These are phyloP conservation scores for Cheirogaleus medius DNA, from an alignment of 2,113 vertebrate genomes.

Conservation along the genomic window DNA sequence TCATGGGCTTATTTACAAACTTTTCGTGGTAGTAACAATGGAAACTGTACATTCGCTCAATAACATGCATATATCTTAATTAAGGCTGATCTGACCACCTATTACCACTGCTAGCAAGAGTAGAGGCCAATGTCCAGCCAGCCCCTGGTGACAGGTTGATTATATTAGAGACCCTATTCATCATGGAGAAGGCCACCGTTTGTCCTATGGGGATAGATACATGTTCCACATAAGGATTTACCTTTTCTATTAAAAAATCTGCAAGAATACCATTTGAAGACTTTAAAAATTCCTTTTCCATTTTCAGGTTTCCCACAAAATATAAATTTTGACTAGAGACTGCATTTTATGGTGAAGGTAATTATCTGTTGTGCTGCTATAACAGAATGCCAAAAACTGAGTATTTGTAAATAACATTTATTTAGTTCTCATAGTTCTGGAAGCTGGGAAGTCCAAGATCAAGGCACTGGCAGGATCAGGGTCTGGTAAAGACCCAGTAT, in stretches of 20 bases:
- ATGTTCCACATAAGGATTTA: not conserved
- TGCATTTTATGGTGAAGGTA: not conserved
- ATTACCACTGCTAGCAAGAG: not conserved
- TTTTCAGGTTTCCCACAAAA: not conserved
- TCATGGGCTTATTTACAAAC: constrained; percentile 14
- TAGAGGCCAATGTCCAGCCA: not conserved
- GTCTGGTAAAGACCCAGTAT: not conserved
- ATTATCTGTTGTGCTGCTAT: not conserved
- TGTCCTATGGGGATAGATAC: not conserved
- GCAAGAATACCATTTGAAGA: not conserved
- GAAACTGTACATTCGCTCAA: not conserved
- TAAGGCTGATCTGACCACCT: not conserved
- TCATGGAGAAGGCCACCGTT: not conserved
- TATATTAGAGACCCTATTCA: not conserved
- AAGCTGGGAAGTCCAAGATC: not conserved
- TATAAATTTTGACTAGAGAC: not conserved
- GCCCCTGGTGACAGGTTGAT: not conserved
- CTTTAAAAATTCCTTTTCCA: not conserved
- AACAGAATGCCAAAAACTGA: not conserved
- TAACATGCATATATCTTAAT: not conserved
- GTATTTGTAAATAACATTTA: not conserved
- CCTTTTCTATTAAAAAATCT: not conserved
- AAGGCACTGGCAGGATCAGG: not conserved
- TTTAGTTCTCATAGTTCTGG: not conserved
- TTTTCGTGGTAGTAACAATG: not conserved